Conservation (phyloP, 2,888 invertebrate species). For the Erebia palarica region DNA sequence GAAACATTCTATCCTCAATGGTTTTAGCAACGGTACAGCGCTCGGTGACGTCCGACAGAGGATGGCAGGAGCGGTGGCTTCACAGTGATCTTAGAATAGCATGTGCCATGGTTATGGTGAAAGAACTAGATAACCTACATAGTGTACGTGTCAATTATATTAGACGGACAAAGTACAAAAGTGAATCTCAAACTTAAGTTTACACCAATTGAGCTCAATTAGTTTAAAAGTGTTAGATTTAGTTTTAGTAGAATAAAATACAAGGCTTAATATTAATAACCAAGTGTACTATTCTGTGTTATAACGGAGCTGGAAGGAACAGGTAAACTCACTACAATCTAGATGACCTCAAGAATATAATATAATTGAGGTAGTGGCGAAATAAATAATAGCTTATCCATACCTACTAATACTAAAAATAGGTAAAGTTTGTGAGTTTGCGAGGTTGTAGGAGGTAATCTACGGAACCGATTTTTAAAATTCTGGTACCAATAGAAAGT, state of each 20-base stretch:
- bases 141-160: constrained; percentile 25
- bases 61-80: constrained; percentile 75
- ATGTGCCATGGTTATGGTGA: constrained; percentile 29
- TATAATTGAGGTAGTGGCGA: not conserved
- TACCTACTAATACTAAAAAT: too few species aligned
- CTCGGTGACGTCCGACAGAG: constrained; percentile 72
- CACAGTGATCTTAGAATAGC: constrained; percentile 58
- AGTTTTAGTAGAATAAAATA: constrained; percentile 27
- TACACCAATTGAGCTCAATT: constrained; percentile 38
- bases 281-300: too few species aligned
- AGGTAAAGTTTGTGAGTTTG: too few species aligned
- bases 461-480: too few species aligned
- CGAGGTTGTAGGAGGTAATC: too few species aligned
- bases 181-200: constrained; percentile 32
- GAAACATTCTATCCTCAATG: constrained; percentile 67
- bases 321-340: not conserved
- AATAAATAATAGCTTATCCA: not conserved
- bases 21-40: constrained; percentile 70
- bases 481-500: too few species aligned
- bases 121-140: constrained; percentile 12
- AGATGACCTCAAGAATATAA: not conserved
- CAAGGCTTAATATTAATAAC: constrained; percentile 4
- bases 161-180: constrained; percentile 34
- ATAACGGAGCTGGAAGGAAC: not conserved
- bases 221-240: constrained; percentile 34